phyloP scores from a whole-genome alignment of 2,797 vertebrate species.

The Neomorphus geoffroyi region DNA sequence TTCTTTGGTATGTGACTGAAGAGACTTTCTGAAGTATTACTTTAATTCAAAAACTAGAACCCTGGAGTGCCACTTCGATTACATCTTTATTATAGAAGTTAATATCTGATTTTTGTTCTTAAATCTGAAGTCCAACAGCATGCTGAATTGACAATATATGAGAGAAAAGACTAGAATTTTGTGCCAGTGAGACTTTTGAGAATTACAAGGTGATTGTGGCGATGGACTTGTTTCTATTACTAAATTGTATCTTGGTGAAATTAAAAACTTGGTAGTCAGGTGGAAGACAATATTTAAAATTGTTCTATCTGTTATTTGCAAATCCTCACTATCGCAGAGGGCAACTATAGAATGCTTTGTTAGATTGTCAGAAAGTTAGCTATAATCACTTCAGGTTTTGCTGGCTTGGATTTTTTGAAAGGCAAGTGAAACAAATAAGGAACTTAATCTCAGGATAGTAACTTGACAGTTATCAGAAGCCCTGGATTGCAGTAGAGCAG shows the following conservation, averaged over 20 bases:
- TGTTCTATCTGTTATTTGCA: not conserved
- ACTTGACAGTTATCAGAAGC: not conserved
- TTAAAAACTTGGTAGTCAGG: not conserved
- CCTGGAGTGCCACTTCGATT: not conserved
- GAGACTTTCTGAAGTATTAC: not conserved
- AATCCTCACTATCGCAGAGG: not conserved
- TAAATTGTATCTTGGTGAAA: not conserved
- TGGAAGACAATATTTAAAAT: not conserved
- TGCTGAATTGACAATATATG: not conserved
- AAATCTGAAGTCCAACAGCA: not conserved
- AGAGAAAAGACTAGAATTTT: not conserved
- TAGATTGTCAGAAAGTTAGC: not conserved
- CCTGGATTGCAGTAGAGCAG: not conserved
- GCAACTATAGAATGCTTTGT: not conserved
- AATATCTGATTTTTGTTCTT: not conserved
- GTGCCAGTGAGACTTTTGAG: not conserved
- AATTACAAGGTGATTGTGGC: not conserved
- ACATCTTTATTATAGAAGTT: not conserved
- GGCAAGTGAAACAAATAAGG: not conserved
- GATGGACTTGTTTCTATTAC: not conserved
- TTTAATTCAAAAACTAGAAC: not conserved
- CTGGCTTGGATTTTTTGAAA: not conserved
- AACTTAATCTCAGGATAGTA: not conserved
- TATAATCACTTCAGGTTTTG: not conserved
- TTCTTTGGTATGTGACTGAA: not conserved